Evolutionary conservation across 2,888 invertebrate genomes (phyloP), one percentile per base, ranked within the genome.

Genomic region (Scaptomyza reducta): DNA sequence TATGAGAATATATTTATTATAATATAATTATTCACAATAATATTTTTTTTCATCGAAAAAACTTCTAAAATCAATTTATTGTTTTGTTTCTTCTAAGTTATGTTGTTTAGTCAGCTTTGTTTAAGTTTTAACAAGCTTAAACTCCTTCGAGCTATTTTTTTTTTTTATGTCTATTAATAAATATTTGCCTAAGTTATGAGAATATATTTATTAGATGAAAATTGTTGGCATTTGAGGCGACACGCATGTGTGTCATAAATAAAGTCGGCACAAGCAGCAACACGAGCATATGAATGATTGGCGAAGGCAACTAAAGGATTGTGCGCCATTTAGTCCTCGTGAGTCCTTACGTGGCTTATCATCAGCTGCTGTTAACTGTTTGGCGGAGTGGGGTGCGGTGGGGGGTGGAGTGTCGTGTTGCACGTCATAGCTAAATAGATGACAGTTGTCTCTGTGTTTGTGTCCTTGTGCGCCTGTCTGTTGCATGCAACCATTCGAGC

Each of bases 281-380:
- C 56, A n/a, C 10, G 22, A 40, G 7, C 49, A 42, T 50, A 45
- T 62, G 42, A 63, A 59, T 68, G 47, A 62, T 73, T 61, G 58
- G n/a, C n/a, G n/a, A 53, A 62, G 51, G 46, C 59, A 27, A 29
- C 56, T 27, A 53, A 74, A 72, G 77, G 63, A 63, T 71, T 65
- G 73, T 31, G 42, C 22, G 40, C n/a, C 22, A 29, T 33, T 13
- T 11, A n/a, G 58, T 45, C 49, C 51, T 67, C 50, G 45, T 41
- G 18, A 31, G 47, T 46, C 42, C 46, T 64, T 68, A 72, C 81
- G 80, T 83, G 84, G 81, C 87, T 87, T 87, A 81, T 81, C 85
- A 69, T 47, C 70, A 46, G 44, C 51, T 58, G 77, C 31, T 51
- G 58, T 50, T 29, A 51, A 13, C 38, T 16, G 16, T 57, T 57